Evolutionary conservation across 1,140 invertebrate species (phyloP).

Genomic region (Heliconius hermathena): DNA sequence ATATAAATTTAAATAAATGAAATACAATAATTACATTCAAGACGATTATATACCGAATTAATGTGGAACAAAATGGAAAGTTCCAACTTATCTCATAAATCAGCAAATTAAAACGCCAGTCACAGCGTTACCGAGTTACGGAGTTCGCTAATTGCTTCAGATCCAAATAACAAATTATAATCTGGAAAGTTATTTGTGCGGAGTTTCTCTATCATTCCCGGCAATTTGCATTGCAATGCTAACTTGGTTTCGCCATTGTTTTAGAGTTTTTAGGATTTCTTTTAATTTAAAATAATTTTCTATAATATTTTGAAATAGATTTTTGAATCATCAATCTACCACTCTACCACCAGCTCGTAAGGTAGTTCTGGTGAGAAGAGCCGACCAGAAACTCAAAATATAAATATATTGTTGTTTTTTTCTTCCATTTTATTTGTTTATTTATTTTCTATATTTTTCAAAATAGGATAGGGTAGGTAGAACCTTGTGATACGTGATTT

Average conservation of each 20-base stretch:
- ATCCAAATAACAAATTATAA: conserved; percentile 72
- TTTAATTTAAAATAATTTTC: background rate
- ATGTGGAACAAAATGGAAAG: background rate
- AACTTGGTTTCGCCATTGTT: conserved; percentile 38
- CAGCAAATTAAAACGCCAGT: conserved; percentile 41
- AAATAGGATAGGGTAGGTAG: too few species aligned
- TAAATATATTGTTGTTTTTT: too few species aligned
- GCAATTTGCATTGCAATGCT: conserved; percentile 67
- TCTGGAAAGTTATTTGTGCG: conserved; percentile 60
- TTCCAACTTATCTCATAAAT: conserved; percentile 39
- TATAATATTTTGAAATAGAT: too few species aligned
- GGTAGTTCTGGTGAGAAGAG: too few species aligned
- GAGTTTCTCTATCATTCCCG: conserved; percentile 59
- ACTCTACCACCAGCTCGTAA: too few species aligned
- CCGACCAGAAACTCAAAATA: too few species aligned
- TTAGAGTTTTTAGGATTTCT: background rate
- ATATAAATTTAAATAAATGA: background rate
- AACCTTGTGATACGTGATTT: too few species aligned
- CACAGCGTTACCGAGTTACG: conserved; percentile 42
- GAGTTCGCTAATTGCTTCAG: conserved; percentile 52
- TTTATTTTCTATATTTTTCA: too few species aligned
- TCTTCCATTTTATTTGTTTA: too few species aligned
- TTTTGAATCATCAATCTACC: too few species aligned
- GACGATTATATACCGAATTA: background rate
- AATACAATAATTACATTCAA: background rate